Base-by-base conservation (phyloP, 2,797 vertebrate genomes). In the Anas flavirostris region DNA sequence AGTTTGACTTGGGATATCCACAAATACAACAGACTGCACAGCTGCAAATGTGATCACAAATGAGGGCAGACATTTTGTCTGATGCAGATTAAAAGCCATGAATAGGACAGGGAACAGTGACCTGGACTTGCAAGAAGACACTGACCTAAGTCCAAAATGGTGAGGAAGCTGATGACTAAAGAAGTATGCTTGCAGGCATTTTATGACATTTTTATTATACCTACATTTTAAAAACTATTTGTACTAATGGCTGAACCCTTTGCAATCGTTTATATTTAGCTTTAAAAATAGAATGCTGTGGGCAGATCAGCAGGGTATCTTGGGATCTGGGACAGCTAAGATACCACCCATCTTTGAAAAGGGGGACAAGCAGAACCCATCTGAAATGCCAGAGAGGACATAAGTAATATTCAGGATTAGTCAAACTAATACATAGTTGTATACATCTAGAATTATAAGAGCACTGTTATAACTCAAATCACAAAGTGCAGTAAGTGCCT, bases 1-100 rank as follows among this genome's bases (percentile, higher is more conserved):
- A n/a, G 22, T 86, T 58, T 55, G 31, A 76, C 37, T 18, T 44
- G 25, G 17, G 9, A 70, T 50, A 17, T 58, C 52, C 37, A 48
- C 22, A 46, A 52, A 46, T 37, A 50, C 28, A 69, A n/a, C 7
- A 46, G 25, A 70, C 1, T 70, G 37, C 8, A 6, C 5, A 76
- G 26, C 9, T 73, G 44, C 5, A 2, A 41, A 25, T 0, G 0
- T 33, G 33, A 76, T 55, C 37, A 33, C 46, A 62, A 41, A 16
- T 23, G 73, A 2, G 3, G 43, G 26, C 37, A 82, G 37, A 18
- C 22, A 14, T 22, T 50, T 72, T 76, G 75, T 41, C 58, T 72
- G 19, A 43, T 15, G 26, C 16, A 53, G 16, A 60, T 44, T 12
- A 88, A 74, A 88, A 83, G 9, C 22, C 29, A 46, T 0, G 2